Conservation (phyloP, 1,140 invertebrate species). For the Pachypeltis micranthus region DNA sequence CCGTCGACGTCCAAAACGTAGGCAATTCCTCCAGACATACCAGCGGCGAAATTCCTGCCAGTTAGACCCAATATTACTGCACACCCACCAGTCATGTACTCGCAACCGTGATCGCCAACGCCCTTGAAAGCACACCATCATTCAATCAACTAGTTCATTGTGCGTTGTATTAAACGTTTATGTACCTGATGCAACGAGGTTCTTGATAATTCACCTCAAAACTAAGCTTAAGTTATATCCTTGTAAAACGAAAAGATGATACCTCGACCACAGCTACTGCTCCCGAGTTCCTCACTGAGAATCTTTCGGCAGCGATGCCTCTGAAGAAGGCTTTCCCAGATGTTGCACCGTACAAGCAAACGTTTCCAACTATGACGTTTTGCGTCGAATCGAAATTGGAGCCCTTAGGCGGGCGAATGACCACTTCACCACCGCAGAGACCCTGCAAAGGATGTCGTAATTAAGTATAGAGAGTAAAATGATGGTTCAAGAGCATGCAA, state of each 20-base stretch:
- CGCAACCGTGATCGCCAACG: conserved; percentile 97
- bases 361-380: conserved; percentile 97
- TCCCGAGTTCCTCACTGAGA: conserved; percentile 95
- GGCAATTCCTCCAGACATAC: conserved; percentile 95
- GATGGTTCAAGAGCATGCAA: too few relatives aligned
- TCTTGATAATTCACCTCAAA: neutral
- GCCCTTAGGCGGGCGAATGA: conserved; percentile 84
- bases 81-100: conserved; percentile 97
- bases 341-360: conserved; percentile 95
- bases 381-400: conserved; percentile 70
- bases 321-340: conserved; percentile 88
- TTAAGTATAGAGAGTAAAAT: too few relatives aligned
- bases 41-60: conserved; percentile 95
- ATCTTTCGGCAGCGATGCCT: conserved; percentile 93
- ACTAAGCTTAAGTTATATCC: neutral
- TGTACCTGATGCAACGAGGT: too few relatives aligned
- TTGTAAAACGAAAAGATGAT: conserved; percentile 10
- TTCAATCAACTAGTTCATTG: too few relatives aligned
- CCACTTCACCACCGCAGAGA: conserved; percentile 86
- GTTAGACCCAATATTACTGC: conserved; percentile 87
- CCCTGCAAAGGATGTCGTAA: too few relatives aligned
- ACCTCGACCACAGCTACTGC: conserved; percentile 76
- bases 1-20: conserved; percentile 87
- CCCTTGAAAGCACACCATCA: too few relatives aligned
- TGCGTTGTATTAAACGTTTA: too few relatives aligned